These are phyloP conservation scores for Tribolium madens DNA, from an alignment of 1,140 invertebrate species.

Conservation along the genomic window DNA sequence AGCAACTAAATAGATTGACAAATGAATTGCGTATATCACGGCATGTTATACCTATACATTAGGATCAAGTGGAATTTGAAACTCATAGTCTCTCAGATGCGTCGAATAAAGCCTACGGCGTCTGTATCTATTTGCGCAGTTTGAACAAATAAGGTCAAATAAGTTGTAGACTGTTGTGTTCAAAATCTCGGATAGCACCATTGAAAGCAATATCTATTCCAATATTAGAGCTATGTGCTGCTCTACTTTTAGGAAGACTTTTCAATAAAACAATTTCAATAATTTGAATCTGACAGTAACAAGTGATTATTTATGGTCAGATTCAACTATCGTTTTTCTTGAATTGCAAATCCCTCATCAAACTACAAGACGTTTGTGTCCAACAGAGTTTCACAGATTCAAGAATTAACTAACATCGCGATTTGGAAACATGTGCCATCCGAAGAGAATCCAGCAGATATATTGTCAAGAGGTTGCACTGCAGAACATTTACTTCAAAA, in stretches of 20 bases:
- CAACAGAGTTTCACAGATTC: neutral
- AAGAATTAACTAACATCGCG: neutral
- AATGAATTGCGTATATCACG: too few species aligned
- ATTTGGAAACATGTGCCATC: neutral
- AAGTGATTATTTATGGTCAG: neutral
- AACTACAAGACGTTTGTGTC: neutral
- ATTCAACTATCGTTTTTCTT: neutral
- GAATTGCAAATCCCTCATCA: neutral
- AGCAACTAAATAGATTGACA: neutral
- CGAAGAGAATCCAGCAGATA: neutral
- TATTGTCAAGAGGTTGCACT: neutral
- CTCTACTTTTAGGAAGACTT: neutral
- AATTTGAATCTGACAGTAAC: neutral
- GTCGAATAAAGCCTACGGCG: slow-evolving; percentile 63
- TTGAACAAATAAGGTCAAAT: slow-evolving; percentile 9
- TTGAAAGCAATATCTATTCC: neutral
- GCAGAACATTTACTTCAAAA: neutral
- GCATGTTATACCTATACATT: too few species aligned
- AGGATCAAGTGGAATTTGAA: slow-evolving; percentile 38
- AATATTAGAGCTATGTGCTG: neutral
- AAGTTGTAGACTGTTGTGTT: neutral
- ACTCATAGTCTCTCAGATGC: slow-evolving; percentile 65
- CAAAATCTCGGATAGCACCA: neutral
- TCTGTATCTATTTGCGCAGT: slow-evolving; percentile 62
- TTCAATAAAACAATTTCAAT: neutral